Base-by-base conservation (phyloP, 1,140 invertebrate species). In the Drosophila parvula region DNA sequence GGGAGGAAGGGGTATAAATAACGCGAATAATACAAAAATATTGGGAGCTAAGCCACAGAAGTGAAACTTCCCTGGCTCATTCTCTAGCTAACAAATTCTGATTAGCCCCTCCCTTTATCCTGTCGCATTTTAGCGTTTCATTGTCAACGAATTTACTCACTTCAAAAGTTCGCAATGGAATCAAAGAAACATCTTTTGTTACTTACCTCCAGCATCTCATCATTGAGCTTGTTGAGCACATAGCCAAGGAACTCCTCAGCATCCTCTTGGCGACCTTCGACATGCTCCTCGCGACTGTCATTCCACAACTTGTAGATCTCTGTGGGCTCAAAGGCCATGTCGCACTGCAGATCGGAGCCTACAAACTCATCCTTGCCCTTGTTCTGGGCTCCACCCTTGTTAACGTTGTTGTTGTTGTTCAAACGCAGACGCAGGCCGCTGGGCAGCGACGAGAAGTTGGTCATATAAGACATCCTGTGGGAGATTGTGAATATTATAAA, bases 211-310 rank as follows among this genome's bases (percentile, higher is more conserved):
- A 98, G 93, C 97, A 99, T 98, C 93, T 99, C 98, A 92, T 99
- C 98, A 92, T 98, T 98, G 36, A 99, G 94, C 34, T 96, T 96
- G 92, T 99, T 99, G 2, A 99, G 94, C 50, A 99, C 93, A 92
- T 96, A 98, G 12, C 96, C 96, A 2, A 99, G 93, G 92, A 99
- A 99, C 88, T 99, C 98, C 92, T 99, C 98, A 0, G 98, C 98
- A 93, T 99, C 98, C 92, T 99, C 97, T 91, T 99, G 97, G 9
- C 97, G 93, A 6, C 97, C 97, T 93, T 97, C 96, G 0, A 90
- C 90, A 67, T 96, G 94, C 71, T 95, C 95, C 38, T 95, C 95
- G 36, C 95, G 94, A 27, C 96, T 95, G 10, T 96, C 95, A 57
- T 95, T 94, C 73, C 98, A 93, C 92, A 98, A 95, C 73, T 96